A percentile compares a stretch with the other conserved stretches of the same genome.
phyloP scores from a whole-genome alignment of 2,888 invertebrate species.

The Dynastes maya region DNA sequence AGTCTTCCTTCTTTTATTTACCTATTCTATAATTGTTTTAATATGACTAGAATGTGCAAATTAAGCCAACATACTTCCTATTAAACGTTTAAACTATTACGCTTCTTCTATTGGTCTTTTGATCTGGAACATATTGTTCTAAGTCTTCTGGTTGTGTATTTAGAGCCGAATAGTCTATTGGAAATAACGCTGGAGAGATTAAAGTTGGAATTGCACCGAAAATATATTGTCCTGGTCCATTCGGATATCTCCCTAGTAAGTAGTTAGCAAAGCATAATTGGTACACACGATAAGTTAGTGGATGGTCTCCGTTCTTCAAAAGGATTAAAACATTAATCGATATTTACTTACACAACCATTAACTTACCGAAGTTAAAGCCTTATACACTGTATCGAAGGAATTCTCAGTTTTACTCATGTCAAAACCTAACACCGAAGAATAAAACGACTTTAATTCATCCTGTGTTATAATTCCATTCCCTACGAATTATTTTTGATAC shows the following conservation, averaged over 20 bases:
- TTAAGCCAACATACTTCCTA: slow-evolving; percentile 20
- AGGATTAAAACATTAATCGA: no score
- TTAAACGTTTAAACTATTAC: slow-evolving; percentile 75
- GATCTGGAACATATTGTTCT: slow-evolving; percentile 80
- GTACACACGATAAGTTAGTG: slow-evolving; percentile 79
- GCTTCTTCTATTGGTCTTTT: slow-evolving; percentile 80
- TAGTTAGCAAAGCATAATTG: slow-evolving; percentile 84
- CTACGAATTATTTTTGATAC: slow-evolving; percentile 67
- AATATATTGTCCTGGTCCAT: slow-evolving; percentile 84
- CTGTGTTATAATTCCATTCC: slow-evolving; percentile 78
- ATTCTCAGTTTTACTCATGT: slow-evolving; percentile 76
- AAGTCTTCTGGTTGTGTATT: slow-evolving; percentile 81
- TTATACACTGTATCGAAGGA: slow-evolving; percentile 80
- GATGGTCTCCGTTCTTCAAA: slow-evolving; percentile 79
- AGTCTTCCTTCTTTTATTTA: neutral
- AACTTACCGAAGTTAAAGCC: slow-evolving; percentile 82
- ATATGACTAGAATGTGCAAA: slow-evolving; percentile 41
- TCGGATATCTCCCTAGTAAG: slow-evolving; percentile 82
- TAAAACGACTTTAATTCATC: slow-evolving; percentile 80
- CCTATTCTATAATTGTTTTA: slow-evolving; percentile 26
- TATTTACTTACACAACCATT: neutral
- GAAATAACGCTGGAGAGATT: slow-evolving; percentile 76
- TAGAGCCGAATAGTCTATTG: slow-evolving; percentile 83
- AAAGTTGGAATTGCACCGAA: slow-evolving; percentile 77
- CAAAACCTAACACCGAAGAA: slow-evolving; percentile 80